phyloP scores from a whole-genome alignment of 2,113 vertebrate genomes.

The Gavialis gangeticus region DNA sequence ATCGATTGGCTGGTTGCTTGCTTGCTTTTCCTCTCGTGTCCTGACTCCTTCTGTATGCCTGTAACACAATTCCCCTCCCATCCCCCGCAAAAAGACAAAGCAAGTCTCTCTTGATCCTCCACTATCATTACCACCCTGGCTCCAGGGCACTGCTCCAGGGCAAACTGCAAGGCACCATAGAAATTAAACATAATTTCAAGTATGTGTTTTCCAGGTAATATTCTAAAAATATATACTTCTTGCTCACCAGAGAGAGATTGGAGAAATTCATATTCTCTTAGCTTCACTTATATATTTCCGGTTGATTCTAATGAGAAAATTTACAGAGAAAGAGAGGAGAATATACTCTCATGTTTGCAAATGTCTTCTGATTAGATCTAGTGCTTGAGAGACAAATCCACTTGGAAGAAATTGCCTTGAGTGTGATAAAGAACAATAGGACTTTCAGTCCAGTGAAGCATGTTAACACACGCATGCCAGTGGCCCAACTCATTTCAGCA shows the following conservation, averaged over 20 bases:
- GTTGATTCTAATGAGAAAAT: background rate
- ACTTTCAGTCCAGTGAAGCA: background rate
- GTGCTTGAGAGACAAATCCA: background rate
- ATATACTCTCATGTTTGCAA: background rate
- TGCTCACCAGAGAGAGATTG: background rate
- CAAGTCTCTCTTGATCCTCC: constrained; percentile 5
- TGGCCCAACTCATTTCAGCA: background rate
- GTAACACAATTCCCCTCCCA: background rate
- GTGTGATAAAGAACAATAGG: background rate
- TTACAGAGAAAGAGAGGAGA: background rate
- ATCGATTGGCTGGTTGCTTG: background rate
- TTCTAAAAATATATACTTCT: background rate
- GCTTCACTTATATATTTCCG: background rate
- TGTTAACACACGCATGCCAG: background rate
- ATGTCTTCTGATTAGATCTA: background rate
- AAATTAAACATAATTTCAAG: background rate
- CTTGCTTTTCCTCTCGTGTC: background rate
- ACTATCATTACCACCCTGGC: background rate
- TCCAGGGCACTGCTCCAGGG: background rate
- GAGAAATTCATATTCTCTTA: background rate
- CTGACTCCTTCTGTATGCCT: background rate
- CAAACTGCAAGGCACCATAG: background rate
- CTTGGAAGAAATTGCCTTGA: background rate
- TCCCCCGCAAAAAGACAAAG: background rate
- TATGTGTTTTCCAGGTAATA: background rate